A percentile compares a stretch with the other conserved stretches of the same genome.
Conservation (phyloP, 1,140 invertebrate species). For the Drosophila tropicalis region DNA sequence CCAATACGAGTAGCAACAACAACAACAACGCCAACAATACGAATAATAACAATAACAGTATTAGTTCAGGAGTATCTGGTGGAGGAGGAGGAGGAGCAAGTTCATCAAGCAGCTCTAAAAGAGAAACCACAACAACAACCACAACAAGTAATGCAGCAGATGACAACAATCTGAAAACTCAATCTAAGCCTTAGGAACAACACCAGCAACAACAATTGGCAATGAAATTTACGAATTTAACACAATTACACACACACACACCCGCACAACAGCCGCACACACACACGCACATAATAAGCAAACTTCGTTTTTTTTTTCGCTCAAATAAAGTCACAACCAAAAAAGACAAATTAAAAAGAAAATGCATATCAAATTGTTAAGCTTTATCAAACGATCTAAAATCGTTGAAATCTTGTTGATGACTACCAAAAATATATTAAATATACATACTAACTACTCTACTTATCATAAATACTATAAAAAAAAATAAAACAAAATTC, state of each 20-base stretch:
- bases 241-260: constrained; percentile 21
- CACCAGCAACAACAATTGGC: background rate
- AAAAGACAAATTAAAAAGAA: too few species aligned
- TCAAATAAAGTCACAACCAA: constrained; percentile 33
- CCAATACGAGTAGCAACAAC: constrained; percentile 24
- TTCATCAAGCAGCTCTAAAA: constrained; percentile 35
- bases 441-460: background rate
- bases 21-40: constrained; percentile 29
- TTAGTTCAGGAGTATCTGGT: constrained; percentile 11
- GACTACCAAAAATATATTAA: background rate
- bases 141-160: constrained; percentile 15
- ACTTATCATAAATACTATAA: background rate
- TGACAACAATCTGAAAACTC: constrained; percentile 1
- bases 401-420: background rate
- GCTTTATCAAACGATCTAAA: constrained; percentile 1
- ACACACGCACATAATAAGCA: constrained; percentile 25
- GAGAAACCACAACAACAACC: constrained; percentile 25
- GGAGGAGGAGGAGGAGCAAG: background rate
- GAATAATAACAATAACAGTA: constrained; percentile 26
- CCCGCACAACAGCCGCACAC: constrained; percentile 21
- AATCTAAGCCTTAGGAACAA: background rate
- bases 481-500: too few species aligned
- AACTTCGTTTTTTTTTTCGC: constrained; percentile 46
- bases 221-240: constrained; percentile 54
- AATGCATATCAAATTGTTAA: constrained; percentile 12